Evolutionary conservation across 2,888 invertebrate genomes (phyloP), one percentile per base, ranked within the genome.

Genomic region (Cyclophora punctaria): DNA sequence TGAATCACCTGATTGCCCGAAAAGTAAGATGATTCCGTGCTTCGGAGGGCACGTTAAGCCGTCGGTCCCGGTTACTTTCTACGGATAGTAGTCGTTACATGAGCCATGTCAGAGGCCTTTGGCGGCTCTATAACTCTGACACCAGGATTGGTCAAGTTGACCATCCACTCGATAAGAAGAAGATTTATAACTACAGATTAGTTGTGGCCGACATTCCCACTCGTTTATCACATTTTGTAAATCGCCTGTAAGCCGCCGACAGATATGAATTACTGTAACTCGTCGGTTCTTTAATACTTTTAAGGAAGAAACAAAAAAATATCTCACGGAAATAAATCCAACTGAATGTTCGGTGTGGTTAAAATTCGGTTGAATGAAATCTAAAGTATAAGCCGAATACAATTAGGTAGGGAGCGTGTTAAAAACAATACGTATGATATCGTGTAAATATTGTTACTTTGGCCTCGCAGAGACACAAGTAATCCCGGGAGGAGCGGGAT

Each of bases 401-500:
- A 20, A 20, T 20, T 20, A 20, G 20, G 20, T 20, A 37, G 37
- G 37, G 5, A 37, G 37, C 37, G 37, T 37, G 37, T 37, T 37
- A 37, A 37, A 56, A 56, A 53, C 53, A 56, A 56, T 52, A 56
- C 55, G 52, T 56, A 48, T 52, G 48, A 51, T 43, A 41, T 55
- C 49, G 46, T 48, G 59, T 56, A 59, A 61, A 59, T 69, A 69
- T 71, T 64, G 65, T 61, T 63, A 60, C 60, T 60, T 66, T 64
- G 62, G 62, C 60, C 58, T 66, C 56, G 68, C 63, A 73, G 71
- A 68, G 73, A 70, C 64, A 66, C 58, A 63, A 63, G 68, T 80
- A 79, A 80, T 79, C 78, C 76, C 65, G 60, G 66, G 65, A 69
- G 72, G 69, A 71, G 68, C 67, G 68, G 69, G 71, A 71, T 71